phyloP scores from a whole-genome alignment of 2,113 vertebrate genomes.

The Odobenus rosmarus region DNA sequence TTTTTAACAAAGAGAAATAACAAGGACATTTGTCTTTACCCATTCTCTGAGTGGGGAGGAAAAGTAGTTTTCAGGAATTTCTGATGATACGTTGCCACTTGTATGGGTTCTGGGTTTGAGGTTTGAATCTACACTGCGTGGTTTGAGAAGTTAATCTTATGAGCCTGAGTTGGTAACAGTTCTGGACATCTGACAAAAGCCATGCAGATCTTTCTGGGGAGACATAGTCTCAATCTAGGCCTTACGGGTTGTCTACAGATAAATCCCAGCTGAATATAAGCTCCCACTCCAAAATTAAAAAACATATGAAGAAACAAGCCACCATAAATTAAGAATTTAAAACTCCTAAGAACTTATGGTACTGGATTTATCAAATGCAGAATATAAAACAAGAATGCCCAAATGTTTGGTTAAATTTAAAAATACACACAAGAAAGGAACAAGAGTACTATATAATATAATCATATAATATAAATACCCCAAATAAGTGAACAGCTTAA shows the following conservation, averaged over 20 bases:
- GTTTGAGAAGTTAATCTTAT: not conserved
- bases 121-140: not conserved
- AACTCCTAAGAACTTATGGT: not conserved
- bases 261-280: not conserved
- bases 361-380: not conserved
- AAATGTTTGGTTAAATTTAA: not conserved
- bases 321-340: not conserved
- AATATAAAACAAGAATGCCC: not conserved
- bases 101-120: not conserved
- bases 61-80: not conserved
- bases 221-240: not conserved
- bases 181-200: not conserved
- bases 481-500: not conserved
- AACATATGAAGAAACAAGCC: not conserved
- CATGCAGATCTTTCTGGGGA: not conserved
- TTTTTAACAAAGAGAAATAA: constrained; percentile 1
- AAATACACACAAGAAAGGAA: not conserved
- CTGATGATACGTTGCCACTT: not conserved
- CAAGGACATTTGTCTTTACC: not conserved
- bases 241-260: not conserved
- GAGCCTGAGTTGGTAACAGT: not conserved
- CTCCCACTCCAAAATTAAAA: not conserved
- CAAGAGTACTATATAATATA: not conserved
- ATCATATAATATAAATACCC: not conserved
- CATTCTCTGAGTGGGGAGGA: not conserved